Conservation (phyloP, 2,888 invertebrate genomes). For the Candidula unifasciata region DNA sequence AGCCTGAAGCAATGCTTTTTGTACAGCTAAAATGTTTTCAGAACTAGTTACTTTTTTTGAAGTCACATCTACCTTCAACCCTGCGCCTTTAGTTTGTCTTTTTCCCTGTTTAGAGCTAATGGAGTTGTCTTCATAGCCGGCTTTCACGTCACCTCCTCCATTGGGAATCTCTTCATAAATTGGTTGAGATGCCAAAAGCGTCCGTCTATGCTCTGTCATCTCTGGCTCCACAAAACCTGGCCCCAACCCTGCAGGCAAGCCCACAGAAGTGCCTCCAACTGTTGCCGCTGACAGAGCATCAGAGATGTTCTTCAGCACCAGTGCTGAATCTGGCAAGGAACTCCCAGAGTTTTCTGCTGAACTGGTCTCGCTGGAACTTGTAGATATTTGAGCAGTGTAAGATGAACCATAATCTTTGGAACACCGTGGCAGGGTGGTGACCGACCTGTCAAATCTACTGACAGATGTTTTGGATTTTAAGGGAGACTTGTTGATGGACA, state of each 20-base stretch:
- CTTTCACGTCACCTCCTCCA: constrained; percentile 52
- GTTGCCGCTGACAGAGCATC: neutral
- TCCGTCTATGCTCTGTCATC: constrained; percentile 63
- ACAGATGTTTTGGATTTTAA: constrained; percentile 9
- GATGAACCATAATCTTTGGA: constrained; percentile 24
- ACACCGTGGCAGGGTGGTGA: neutral
- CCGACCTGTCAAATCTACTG: neutral
- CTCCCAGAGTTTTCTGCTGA: constrained; percentile 46
- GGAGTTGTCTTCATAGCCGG: neutral
- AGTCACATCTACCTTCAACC: neutral
- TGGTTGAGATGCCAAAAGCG: constrained; percentile 69
- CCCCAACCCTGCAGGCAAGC: constrained; percentile 25
- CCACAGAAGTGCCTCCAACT: neutral
- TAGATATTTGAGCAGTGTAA: neutral
- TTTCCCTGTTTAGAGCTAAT: neutral
- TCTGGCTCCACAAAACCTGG: constrained; percentile 53
- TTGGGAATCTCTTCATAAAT: constrained; percentile 73
- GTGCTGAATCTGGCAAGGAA: constrained; percentile 35
- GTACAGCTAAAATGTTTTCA: neutral
- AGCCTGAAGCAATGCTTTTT: neutral
- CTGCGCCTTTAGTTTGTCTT: neutral
- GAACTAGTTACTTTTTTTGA: neutral
- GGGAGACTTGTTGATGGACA: constrained; percentile 21
- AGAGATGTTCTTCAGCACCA: neutral
- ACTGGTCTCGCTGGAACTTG: constrained; percentile 31